Conservation (phyloP, 2,797 vertebrate species). For the Acrossocheilus wenchowensis region DNA sequence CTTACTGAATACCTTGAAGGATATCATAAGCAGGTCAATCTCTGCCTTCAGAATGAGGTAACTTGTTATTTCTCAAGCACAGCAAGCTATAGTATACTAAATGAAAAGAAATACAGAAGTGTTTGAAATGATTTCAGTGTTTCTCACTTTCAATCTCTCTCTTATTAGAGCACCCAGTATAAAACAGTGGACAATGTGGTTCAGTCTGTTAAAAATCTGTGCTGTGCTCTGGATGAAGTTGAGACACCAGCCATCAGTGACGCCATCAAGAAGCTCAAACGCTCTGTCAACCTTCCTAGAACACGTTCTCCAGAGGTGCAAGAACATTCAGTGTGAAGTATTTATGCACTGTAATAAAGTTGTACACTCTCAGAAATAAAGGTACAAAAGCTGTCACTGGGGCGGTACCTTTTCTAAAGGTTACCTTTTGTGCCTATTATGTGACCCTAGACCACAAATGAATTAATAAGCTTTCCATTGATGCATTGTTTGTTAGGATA, state of each 20-base stretch:
- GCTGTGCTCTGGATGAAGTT: slow-evolving; percentile 89
- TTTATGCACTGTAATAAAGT: not conserved
- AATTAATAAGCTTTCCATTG: too few relatives aligned
- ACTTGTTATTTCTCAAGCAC: slow-evolving; percentile 6
- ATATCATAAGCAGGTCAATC: slow-evolving; percentile 87
- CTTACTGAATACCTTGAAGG: slow-evolving; percentile 87
- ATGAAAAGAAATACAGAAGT: not conserved
- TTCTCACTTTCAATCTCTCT: slow-evolving; percentile 7
- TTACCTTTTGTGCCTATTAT: too few relatives aligned
- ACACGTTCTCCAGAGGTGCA: slow-evolving; percentile 86
- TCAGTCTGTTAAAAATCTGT: slow-evolving; percentile 91
- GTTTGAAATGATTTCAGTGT: not conserved
- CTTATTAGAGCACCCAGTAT: slow-evolving; percentile 82
- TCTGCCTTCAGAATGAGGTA: slow-evolving; percentile 90
- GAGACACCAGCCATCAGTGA: slow-evolving; percentile 89
- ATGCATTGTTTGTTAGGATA: too few relatives aligned
- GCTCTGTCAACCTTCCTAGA: slow-evolving; percentile 87
- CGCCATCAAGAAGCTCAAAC: slow-evolving; percentile 87
- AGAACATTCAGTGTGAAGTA: slow-evolving; percentile 1
- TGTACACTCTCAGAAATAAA: not conserved
- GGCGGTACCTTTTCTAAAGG: too few relatives aligned
- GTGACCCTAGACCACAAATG: too few relatives aligned
- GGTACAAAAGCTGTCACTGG: too few relatives aligned
- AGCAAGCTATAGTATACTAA: not conserved
- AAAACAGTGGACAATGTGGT: slow-evolving; percentile 88